Evolutionary conservation across 2,888 invertebrate genomes (phyloP).

Genomic region (Erebia aethiops): DNA sequence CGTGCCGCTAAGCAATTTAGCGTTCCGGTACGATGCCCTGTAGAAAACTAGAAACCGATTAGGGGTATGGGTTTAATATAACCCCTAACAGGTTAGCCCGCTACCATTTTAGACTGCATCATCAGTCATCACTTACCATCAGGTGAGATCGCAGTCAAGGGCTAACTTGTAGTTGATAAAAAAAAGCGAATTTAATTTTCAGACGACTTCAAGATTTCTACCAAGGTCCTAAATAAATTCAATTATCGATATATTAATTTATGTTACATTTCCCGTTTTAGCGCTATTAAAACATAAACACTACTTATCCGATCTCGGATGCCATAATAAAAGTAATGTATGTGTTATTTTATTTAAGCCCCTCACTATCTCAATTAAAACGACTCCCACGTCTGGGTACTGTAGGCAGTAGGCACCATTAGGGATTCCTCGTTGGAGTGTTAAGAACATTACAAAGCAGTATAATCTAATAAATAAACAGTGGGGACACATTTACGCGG

Average conservation of each 20-base stretch:
- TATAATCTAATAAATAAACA: slow-evolving; percentile 59
- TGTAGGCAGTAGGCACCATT: slow-evolving; percentile 49
- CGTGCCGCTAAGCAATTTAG: too few relatives aligned
- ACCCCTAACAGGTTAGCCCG: too few relatives aligned
- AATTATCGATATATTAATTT: background rate
- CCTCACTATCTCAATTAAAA: slow-evolving; percentile 44
- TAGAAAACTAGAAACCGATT: too few relatives aligned
- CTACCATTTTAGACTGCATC: too few relatives aligned
- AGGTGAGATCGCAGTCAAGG: too few relatives aligned
- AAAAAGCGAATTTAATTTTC: too few relatives aligned
- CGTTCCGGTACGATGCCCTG: too few relatives aligned
- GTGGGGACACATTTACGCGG: slow-evolving; percentile 46
- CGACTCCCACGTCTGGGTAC: slow-evolving; percentile 42
- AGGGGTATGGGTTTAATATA: too few relatives aligned
- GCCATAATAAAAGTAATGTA: slow-evolving; percentile 33
- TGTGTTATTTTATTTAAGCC: slow-evolving; percentile 36
- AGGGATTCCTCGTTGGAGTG: slow-evolving; percentile 57
- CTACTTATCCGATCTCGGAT: slow-evolving; percentile 48
- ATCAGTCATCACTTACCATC: too few relatives aligned
- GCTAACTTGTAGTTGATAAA: too few relatives aligned
- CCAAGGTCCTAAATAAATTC: too few relatives aligned
- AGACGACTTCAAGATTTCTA: too few relatives aligned
- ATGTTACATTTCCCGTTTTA: slow-evolving; percentile 9
- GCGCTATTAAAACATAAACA: slow-evolving; percentile 33
- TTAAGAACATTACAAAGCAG: slow-evolving; percentile 53